A percentile compares a stretch with the other conserved stretches of the same genome.
These are phyloP conservation scores for Bombus superbus DNA, from an alignment of 1,140 invertebrate species.

Conservation along the genomic window DNA sequence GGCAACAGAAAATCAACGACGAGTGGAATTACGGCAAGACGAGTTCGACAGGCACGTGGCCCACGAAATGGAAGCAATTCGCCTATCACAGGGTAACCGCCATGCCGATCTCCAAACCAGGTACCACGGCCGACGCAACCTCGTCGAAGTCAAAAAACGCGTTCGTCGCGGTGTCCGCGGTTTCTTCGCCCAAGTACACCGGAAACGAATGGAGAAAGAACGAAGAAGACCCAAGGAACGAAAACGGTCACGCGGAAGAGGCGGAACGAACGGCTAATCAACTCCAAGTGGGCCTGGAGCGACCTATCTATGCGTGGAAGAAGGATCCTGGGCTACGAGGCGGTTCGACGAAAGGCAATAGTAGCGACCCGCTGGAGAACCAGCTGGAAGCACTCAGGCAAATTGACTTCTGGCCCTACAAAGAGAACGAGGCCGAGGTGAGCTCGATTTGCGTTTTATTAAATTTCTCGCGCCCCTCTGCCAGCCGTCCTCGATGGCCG, in stretches of 20 bases:
- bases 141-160: slow-evolving; percentile 72
- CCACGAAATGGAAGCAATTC: slow-evolving; percentile 78
- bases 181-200: slow-evolving; percentile 71
- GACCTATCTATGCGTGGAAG: slow-evolving; percentile 72
- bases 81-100: slow-evolving; percentile 77
- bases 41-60: slow-evolving; percentile 68
- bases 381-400: slow-evolving; percentile 75
- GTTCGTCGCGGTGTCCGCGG: slow-evolving; percentile 77
- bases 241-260: slow-evolving; percentile 17
- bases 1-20: slow-evolving; percentile 69
- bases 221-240: slow-evolving; percentile 46
- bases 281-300: slow-evolving; percentile 43
- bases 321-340: slow-evolving; percentile 59
- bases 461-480: slow-evolving; percentile 17
- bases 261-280: slow-evolving; percentile 5
- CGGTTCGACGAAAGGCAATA: slow-evolving; percentile 44
- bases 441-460: slow-evolving; percentile 36
- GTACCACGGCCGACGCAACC: slow-evolving; percentile 62
- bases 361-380: slow-evolving; percentile 72
- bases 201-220: slow-evolving; percentile 77
- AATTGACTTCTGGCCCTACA: slow-evolving; percentile 50
- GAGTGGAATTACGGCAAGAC: slow-evolving; percentile 70
- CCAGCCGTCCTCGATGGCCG: too few relatives aligned
- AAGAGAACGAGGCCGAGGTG: slow-evolving; percentile 36
- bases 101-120: slow-evolving; percentile 69